Base-by-base conservation (phyloP, 2,113 vertebrate genomes). In the Psettodes erumei region DNA sequence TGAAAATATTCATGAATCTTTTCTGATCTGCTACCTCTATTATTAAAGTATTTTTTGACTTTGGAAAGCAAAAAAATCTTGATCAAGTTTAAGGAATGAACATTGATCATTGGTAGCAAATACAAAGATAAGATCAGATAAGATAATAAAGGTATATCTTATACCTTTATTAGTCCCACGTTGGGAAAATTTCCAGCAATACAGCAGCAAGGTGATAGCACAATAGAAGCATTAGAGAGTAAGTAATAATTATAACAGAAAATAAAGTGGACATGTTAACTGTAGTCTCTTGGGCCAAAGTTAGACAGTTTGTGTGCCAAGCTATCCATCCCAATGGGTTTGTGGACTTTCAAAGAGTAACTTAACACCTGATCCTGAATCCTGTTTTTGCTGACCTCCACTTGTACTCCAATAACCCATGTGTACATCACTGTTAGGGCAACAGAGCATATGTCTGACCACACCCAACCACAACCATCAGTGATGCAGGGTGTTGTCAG, bases 381-480 rank as follows among this genome's bases (percentile, higher is more conserved):
- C 23, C 3, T 55, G 25, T 50, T 47, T 59, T 42, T 76, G 33
- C 27, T 60, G 15, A 68, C 45, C 55, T 67, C 35, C 21, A 30
- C 23, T 40, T 66, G 3, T 18, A 37, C 48, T 38, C n/a, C 40
- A 48, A 0, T 38, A 25, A 35, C 50, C 60, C 30, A n/a, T 61
- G 27, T n/a, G n/a, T n/a, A 69, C 55, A 42, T 69, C 21, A 43
- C 12, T 5, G 11, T 6, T 30, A 11, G 65, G 25, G 8, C 25
- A 32, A 55, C 50, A 55, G 55, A 77, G 64, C 16, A 61, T 27
- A 61, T 43, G 40, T 45, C n/a, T 43, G 47, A 60, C 73, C 45
- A 42, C 27, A 30, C 28, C 25, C 25, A 43, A 40, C 64, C 74
- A n/a, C 64, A 60, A 35, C 18, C 33, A 15, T 38, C 30, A 19